Evolutionary conservation across 37 sponge, comb jelly and placozoan species (phyloP).

Genomic region (Spongilla lacustris): DNA sequence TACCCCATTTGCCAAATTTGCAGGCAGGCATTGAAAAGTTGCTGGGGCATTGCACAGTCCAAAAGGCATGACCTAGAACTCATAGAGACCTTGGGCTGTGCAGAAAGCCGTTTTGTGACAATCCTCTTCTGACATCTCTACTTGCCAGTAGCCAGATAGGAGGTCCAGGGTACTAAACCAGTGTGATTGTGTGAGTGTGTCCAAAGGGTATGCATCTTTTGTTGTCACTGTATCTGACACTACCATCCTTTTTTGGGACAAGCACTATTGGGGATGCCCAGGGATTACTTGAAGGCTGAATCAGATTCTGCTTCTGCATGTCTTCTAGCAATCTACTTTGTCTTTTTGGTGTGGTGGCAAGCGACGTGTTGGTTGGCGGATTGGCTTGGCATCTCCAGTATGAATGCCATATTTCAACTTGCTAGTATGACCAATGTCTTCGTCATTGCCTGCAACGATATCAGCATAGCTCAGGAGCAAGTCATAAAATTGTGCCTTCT

Average conservation of each 20-base stretch:
- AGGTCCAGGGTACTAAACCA: too few species aligned
- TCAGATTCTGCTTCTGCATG: constrained; percentile 19
- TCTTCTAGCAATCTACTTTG: constrained; percentile 3
- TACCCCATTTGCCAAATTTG: too few species aligned
- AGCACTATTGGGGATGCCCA: constrained; percentile 43
- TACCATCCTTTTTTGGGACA: constrained; percentile 28
- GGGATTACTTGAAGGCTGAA: constrained; percentile 23
- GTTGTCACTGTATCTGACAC: constrained; percentile 4
- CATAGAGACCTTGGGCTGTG: too few species aligned
- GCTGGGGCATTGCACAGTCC: too few species aligned
- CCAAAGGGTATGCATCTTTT: constrained; percentile 29
- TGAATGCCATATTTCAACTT: constrained; percentile 4
- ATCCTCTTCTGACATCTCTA: too few species aligned
- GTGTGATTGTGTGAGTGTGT: too few species aligned
- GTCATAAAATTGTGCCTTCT: neutral
- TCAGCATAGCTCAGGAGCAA: constrained; percentile 19
- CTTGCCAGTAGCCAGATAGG: too few species aligned
- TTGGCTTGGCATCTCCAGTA: constrained; percentile 32
- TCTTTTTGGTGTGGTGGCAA: neutral
- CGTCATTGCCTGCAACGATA: constrained; percentile 9
- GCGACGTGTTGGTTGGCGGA: constrained; percentile 8
- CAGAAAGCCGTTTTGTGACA: too few species aligned
- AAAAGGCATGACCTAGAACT: too few species aligned
- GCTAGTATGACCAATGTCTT: neutral
- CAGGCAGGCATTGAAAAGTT: too few species aligned